Percentiles rank a stretch among this genome's conserved stretches.
Evolutionary conservation across 1,140 invertebrate genomes (phyloP).

Genomic region (Reticulitermes speratus): DNA sequence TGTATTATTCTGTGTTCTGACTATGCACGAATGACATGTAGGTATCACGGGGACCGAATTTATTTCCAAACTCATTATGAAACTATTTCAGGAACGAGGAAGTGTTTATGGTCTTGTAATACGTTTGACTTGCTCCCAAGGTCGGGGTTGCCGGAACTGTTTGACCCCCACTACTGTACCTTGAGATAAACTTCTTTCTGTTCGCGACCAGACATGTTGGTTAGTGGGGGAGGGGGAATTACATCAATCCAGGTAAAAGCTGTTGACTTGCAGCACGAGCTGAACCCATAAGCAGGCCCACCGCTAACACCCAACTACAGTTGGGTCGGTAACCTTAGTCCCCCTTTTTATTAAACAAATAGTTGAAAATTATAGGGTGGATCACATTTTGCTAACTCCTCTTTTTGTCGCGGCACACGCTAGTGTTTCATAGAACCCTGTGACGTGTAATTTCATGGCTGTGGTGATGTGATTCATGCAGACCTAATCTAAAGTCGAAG

Average conservation of each 20-base stretch:
- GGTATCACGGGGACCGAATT: no score
- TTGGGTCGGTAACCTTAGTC: not conserved
- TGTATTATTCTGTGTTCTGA: no score
- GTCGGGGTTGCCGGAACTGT: conserved; percentile 1
- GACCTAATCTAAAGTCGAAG: no score
- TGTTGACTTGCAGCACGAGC: not conserved
- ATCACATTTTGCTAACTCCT: not conserved
- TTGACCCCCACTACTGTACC: not conserved
- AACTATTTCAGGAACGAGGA: no score
- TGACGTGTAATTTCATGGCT: not conserved
- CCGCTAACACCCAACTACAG: not conserved
- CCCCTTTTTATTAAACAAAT: not conserved
- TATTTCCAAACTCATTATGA: no score
- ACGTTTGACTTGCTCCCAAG: not conserved
- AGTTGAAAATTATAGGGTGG: not conserved
- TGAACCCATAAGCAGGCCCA: not conserved
- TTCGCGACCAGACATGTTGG: not conserved
- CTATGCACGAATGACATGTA: no score
- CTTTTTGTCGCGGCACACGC: not conserved
- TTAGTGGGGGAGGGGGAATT: not conserved
- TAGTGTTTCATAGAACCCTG: no score
- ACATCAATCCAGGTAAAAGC: not conserved
- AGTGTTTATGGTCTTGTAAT: no score
- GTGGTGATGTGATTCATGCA: not conserved
- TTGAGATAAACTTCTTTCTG: not conserved